Evolutionary conservation across 2,113 vertebrate species (phyloP).

Genomic region (Isurus oxyrinchus): DNA sequence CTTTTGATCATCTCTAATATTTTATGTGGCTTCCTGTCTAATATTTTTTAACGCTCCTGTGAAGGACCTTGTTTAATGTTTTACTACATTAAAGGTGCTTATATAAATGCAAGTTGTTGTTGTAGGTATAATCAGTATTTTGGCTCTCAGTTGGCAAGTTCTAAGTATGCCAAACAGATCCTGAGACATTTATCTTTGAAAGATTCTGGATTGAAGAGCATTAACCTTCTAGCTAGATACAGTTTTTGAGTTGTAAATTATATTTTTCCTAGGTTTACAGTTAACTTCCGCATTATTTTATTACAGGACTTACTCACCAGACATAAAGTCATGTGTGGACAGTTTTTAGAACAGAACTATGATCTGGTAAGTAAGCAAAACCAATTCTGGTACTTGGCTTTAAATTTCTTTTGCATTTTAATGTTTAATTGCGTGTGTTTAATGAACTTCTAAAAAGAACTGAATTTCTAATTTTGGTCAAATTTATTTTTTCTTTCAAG

Average conservation of each 20-base stretch:
- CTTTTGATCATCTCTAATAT: too few species aligned
- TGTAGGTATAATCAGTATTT: not conserved
- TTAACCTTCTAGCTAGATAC: not conserved
- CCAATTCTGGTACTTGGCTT: not conserved
- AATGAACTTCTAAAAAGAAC: not conserved
- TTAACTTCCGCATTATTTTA: slow-evolving; percentile 40
- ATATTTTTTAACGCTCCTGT: not conserved
- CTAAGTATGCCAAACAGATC: not conserved
- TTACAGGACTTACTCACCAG: slow-evolving; percentile 85
- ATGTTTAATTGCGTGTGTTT: not conserved
- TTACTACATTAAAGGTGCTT: not conserved
- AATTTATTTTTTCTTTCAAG: slow-evolving; percentile 53
- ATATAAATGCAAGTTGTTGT: not conserved
- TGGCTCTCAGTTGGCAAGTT: too few species aligned
- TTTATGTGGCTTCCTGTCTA: not conserved
- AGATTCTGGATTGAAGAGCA: not conserved
- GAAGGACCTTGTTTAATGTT: not conserved
- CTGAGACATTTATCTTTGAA: not conserved
- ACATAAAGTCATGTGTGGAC: slow-evolving; percentile 86
- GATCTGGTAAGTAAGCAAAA: slow-evolving; percentile 70
- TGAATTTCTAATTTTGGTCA: slow-evolving; percentile 41
- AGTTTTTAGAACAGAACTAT: slow-evolving; percentile 89
- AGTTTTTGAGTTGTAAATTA: not conserved
- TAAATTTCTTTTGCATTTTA: not conserved
- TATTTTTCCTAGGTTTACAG: not conserved